Conservation (phyloP, 2,113 vertebrate species). For the Toxotes chatareus region DNA sequence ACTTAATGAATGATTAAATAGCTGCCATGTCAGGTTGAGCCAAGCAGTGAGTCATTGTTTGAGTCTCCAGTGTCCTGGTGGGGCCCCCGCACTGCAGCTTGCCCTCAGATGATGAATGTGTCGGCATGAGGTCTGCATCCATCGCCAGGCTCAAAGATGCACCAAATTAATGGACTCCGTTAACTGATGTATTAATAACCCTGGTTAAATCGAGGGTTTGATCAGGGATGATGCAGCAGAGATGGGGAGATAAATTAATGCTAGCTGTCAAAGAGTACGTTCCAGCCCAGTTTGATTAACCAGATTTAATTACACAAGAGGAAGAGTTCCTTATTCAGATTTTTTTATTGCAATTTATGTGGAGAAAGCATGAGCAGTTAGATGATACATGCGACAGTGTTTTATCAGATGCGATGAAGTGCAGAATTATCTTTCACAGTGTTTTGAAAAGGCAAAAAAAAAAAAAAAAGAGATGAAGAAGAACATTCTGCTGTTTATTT, state of each 20-base stretch:
- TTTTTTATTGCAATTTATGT: background rate
- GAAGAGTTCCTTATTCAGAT: background rate
- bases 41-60: constrained; percentile 66
- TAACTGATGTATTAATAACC: constrained; percentile 63
- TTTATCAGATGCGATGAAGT: background rate
- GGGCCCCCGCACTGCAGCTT: constrained; percentile 51
- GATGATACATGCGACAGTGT: background rate
- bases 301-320: constrained; percentile 26
- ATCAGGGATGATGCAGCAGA: constrained; percentile 29
- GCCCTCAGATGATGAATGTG: constrained; percentile 73
- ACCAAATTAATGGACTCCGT: constrained; percentile 67
- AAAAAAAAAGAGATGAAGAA: background rate
- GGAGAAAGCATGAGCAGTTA: background rate
- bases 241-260: constrained; percentile 54
- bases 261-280: background rate
- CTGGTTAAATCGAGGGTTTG: constrained; percentile 40
- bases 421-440: background rate
- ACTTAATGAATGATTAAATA: constrained; percentile 71
- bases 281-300: constrained; percentile 25
- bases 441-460: background rate
- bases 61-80: constrained; percentile 56
- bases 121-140: constrained; percentile 46
- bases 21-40: constrained; percentile 68
- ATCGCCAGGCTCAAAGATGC: constrained; percentile 52
- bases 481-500: background rate